Percentiles rank a stretch among this genome's conserved stretches.
Evolutionary conservation across 2,113 vertebrate genomes (phyloP).

Genomic region (Fukomys damarensis): DNA sequence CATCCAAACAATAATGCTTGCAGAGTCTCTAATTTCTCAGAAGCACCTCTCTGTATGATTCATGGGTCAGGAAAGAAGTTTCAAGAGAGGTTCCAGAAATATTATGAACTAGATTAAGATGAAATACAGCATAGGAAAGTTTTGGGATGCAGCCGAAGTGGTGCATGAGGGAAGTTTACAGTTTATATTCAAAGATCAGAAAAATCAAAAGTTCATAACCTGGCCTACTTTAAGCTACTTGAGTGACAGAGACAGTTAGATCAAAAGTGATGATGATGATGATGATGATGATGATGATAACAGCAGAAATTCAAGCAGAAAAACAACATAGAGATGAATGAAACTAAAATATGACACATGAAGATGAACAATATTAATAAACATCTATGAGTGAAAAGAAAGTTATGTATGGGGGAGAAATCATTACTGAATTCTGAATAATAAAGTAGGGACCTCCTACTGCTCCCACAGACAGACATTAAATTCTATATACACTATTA

Average conservation of each 20-base stretch:
- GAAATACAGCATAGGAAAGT: neutral
- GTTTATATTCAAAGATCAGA: neutral
- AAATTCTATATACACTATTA: neutral
- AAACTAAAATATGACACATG: neutral
- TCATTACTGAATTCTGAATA: neutral
- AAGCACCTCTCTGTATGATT: neutral
- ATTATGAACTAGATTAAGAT: neutral
- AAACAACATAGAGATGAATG: neutral
- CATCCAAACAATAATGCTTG: neutral
- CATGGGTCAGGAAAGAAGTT: neutral
- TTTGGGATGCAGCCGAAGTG: neutral
- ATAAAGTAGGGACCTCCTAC: neutral
- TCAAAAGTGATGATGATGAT: neutral
- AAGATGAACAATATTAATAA: neutral
- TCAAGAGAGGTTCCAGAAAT: neutral
- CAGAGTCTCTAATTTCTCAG: neutral
- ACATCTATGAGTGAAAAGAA: neutral
- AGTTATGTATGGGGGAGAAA: neutral
- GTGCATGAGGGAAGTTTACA: neutral
- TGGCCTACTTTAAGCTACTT: neutral
- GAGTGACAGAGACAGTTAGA: neutral
- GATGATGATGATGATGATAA: neutral
- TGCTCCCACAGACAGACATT: neutral
- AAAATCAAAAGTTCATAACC: neutral
- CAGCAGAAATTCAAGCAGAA: neutral